Conservation (phyloP, 2,113 vertebrate species). For the Lophochroa leadbeateri region DNA sequence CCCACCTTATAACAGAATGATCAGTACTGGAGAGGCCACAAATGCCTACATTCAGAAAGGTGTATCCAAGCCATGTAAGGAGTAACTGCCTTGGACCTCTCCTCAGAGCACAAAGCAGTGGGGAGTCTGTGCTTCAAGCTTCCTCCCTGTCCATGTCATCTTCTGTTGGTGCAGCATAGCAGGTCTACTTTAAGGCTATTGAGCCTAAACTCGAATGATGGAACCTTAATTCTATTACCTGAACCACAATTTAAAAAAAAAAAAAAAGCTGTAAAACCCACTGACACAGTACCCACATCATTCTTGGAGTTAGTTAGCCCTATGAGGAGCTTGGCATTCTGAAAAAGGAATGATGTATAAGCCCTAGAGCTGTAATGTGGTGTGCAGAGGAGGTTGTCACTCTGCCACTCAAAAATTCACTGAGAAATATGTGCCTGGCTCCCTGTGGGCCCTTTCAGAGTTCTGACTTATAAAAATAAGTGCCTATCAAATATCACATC, state of each 20-base stretch:
- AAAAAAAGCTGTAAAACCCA: neutral
- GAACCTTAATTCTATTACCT: neutral
- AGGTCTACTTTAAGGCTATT: neutral
- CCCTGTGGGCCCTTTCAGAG: neutral
- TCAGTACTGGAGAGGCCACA: neutral
- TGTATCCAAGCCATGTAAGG: neutral
- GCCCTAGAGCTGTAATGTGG: neutral
- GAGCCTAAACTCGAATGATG: neutral
- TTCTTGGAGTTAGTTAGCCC: neutral
- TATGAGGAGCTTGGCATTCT: neutral
- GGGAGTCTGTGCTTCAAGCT: neutral
- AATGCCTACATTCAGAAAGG: neutral
- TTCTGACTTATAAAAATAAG: neutral
- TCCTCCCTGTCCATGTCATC: neutral
- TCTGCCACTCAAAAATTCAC: neutral
- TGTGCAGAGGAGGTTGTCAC: neutral
- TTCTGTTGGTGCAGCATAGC: neutral
- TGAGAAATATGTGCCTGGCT: neutral
- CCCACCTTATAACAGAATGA: neutral
- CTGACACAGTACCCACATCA: neutral
- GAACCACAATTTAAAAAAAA: neutral
- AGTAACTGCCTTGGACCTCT: neutral
- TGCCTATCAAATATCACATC: neutral
- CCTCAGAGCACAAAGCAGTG: neutral
- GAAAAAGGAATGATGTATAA: neutral